These are phyloP conservation scores for Synergus itoensis DNA, from an alignment of 2,888 invertebrate genomes.

Conservation along the genomic window DNA sequence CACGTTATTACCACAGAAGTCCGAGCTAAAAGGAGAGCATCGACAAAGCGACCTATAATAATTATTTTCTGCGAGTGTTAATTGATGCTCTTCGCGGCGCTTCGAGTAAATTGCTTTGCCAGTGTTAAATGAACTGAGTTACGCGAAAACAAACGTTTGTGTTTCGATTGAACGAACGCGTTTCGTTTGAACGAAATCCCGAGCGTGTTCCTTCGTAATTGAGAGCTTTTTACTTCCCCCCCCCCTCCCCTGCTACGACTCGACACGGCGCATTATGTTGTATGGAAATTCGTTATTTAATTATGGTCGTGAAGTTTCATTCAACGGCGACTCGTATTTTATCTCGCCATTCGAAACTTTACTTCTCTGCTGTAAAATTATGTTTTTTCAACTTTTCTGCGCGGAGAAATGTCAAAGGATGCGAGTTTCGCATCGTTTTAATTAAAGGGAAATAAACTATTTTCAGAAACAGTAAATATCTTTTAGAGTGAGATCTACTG, in stretches of 20 bases:
- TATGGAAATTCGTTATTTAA: constrained; percentile 39
- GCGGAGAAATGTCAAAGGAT: background rate
- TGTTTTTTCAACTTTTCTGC: background rate
- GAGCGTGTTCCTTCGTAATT: constrained; percentile 41
- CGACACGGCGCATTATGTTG: constrained; percentile 29
- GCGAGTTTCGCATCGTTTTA: background rate
- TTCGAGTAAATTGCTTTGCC: constrained; percentile 51
- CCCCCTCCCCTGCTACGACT: background rate
- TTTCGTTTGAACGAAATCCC: constrained; percentile 51
- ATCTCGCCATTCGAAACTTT: background rate
- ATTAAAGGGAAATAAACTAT: background rate
- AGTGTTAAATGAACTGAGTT: constrained; percentile 50
- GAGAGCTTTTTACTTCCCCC: constrained; percentile 36
- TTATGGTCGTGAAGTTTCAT: constrained; percentile 23
- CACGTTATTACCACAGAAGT: constrained; percentile 22
- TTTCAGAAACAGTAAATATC: too few relatives aligned
- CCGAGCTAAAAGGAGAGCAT: constrained; percentile 37
- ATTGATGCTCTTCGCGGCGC: constrained; percentile 54
- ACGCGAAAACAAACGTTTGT: constrained; percentile 53
- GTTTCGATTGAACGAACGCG: constrained; percentile 53
- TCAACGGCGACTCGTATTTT: background rate
- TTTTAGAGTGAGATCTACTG: too few relatives aligned
- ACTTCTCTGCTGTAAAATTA: background rate
- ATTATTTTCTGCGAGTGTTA: constrained; percentile 51
- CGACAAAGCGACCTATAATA: constrained; percentile 48